Evolutionary conservation across 2,113 vertebrate genomes (phyloP).

Genomic region (Entelurus aequoreus): DNA sequence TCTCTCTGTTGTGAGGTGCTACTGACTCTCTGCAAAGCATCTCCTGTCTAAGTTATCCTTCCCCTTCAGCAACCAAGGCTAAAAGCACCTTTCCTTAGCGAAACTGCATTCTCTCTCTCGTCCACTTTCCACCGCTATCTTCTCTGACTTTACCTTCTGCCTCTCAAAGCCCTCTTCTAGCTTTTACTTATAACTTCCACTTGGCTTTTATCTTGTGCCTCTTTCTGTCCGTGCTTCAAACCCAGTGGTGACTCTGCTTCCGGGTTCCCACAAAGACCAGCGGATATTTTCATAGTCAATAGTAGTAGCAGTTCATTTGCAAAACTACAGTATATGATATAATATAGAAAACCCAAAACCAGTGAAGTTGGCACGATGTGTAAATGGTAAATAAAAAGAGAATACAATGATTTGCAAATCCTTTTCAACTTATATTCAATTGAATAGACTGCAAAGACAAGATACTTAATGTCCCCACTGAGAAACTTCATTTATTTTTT

Average conservation of each 20-base stretch:
- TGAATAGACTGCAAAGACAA: too few species aligned
- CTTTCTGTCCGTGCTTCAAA: slow-evolving; percentile 4
- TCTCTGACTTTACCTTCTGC: not conserved
- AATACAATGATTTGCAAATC: too few species aligned
- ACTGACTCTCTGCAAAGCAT: slow-evolving; percentile 47
- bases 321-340: too few species aligned
- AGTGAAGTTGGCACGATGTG: too few species aligned
- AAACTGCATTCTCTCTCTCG: slow-evolving; percentile 15
- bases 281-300: too few species aligned
- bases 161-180: not conserved
- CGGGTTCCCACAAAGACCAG: too few species aligned
- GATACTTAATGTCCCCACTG: too few species aligned
- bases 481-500: too few species aligned
- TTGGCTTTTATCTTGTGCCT: slow-evolving; percentile 20
- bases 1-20: slow-evolving; percentile 31
- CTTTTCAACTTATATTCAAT: too few species aligned
- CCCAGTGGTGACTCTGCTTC: not conserved
- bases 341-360: too few species aligned
- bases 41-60: slow-evolving; percentile 1
- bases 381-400: too few species aligned
- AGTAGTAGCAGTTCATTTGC: too few species aligned
- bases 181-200: slow-evolving; percentile 12
- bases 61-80: not conserved
- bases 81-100: slow-evolving; percentile 1
- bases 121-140: slow-evolving; percentile 4